Evolutionary conservation across 1,140 invertebrate genomes (phyloP), one percentile per base, ranked within the genome.

Genomic region (Plectrocnemia conspersa): DNA sequence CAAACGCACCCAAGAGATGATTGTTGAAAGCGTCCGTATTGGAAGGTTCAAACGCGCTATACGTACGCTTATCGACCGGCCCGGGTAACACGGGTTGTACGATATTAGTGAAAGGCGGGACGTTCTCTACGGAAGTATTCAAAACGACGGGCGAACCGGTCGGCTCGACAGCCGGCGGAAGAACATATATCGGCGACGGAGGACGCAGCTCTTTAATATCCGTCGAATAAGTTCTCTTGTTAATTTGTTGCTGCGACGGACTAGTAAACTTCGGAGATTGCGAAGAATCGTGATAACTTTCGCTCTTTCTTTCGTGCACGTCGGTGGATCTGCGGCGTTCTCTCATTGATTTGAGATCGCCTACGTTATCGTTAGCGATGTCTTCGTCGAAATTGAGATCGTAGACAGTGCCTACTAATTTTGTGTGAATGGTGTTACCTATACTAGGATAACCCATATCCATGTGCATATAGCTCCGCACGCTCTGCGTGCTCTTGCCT

Each of bases 321-420:
- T 91, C 89, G 1, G 82, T 80, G 0, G 87, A 90, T 59, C 86
- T 84, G 54, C 89, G 76, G 21, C 87, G 78, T 63, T 93, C 89
- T 13, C 89, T 72, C 76, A 92, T 81, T 9, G 86, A 84, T 63
- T 88, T 80, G 2, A 92, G 66, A 71, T 91, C 87, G 54, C 87
- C 85, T 48, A 90, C 83, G 60, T 78, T 82, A 22, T 85, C 81
- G 52, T 84, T 86, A 6, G 81, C 81, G 6, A 85, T 81, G 60
- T 92, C 89, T 60, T 92, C 89, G 57, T 91, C 86, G 52, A 88
- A 89, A 66, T 91, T 86, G 61, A 90, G 82, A 64, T 90, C 88
- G 59, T 91, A 93, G 1, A 92, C 89, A 1, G 89, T 92, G 2
- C 90, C 89, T 2, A 84, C 82, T 19, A 93, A 74, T 68, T 89